Evolutionary conservation across 2,797 vertebrate species (phyloP).

Genomic region (Pipistrellus pygmaeus): DNA sequence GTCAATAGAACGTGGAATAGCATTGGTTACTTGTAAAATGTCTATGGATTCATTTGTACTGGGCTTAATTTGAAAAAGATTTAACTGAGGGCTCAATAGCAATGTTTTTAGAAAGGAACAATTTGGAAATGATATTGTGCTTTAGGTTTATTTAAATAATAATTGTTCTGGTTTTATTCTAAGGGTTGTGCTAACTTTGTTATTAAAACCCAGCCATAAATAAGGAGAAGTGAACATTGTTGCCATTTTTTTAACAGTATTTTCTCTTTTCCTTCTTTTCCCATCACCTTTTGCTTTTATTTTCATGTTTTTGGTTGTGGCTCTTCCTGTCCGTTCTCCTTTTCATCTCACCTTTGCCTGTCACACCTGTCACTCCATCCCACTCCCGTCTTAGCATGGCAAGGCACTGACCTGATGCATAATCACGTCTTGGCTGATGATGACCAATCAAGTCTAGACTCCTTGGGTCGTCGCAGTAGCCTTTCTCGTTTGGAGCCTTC

Average conservation of each 20-base stretch:
- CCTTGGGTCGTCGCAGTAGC: slow-evolving; percentile 97
- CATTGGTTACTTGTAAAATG: not conserved
- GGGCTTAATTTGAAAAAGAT: not conserved
- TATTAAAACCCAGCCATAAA: slow-evolving; percentile 76
- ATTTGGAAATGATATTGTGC: not conserved
- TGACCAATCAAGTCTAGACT: slow-evolving; percentile 96
- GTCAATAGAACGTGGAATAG: not conserved
- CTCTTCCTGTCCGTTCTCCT: slow-evolving; percentile 89
- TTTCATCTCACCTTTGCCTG: slow-evolving; percentile 88
- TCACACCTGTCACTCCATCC: slow-evolving; percentile 88
- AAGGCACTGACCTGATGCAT: slow-evolving; percentile 99
- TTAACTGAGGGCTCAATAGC: not conserved
- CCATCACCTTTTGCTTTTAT: slow-evolving; percentile 91
- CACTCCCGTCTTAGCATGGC: slow-evolving; percentile 96
- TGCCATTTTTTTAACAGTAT: slow-evolving; percentile 91
- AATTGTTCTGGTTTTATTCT: not conserved
- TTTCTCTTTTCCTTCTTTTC: slow-evolving; percentile 92
- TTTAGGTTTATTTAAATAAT: not conserved
- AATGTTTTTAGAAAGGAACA: not conserved
- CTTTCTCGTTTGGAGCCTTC: slow-evolving; percentile 97
- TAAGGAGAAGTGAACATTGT: slow-evolving; percentile 80
- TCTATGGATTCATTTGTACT: not conserved
- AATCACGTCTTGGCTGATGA: slow-evolving; percentile 99
- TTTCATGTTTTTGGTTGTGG: slow-evolving; percentile 92
- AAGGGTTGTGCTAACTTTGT: slow-evolving; percentile 38